Evolutionary conservation across 2,888 invertebrate genomes (phyloP), one percentile per base, ranked within the genome.

Genomic region (Coenonympha arcania): DNA sequence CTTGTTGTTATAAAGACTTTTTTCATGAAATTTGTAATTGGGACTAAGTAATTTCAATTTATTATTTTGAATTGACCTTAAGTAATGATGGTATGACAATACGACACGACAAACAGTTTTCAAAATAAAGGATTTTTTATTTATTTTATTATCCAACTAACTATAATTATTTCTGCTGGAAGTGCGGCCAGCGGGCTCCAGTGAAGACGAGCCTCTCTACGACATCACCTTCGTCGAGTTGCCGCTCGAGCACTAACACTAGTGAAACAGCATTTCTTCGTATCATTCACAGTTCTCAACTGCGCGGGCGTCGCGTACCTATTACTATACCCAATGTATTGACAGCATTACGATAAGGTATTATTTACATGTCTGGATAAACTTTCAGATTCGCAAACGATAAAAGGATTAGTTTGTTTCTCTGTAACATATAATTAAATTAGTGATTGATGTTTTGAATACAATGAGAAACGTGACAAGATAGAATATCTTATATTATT

Each of bases 81-180:
- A n/a, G n/a, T n/a, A n/a, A n/a, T n/a, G n/a, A n/a, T n/a, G n/a
- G n/a, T n/a, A n/a, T n/a, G n/a, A n/a, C n/a, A n/a, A n/a, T n/a
- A n/a, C n/a, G n/a, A n/a, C n/a, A n/a, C n/a, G n/a, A n/a, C n/a
- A n/a, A n/a, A n/a, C n/a, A n/a, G n/a, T n/a, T n/a, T n/a, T n/a
- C n/a, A n/a, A n/a, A n/a, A n/a, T n/a, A n/a, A n/a, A n/a, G n/a
- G n/a, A n/a, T n/a, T n/a, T n/a, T n/a, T n/a, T n/a, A n/a, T n/a
- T n/a, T n/a, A n/a, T n/a, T n/a, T n/a, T n/a, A n/a, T n/a, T n/a
- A n/a, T n/a, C n/a, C n/a, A n/a, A n/a, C n/a, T n/a, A n/a, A n/a
- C n/a, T n/a, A n/a, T n/a, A n/a, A n/a, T n/a, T n/a, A n/a, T 98
- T 97, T 87, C 88, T 96, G 70, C 88, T 98, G 76, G 96, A 97